Conservation (phyloP, 2,888 invertebrate genomes). For the Glyphotaelius pellucidus region DNA sequence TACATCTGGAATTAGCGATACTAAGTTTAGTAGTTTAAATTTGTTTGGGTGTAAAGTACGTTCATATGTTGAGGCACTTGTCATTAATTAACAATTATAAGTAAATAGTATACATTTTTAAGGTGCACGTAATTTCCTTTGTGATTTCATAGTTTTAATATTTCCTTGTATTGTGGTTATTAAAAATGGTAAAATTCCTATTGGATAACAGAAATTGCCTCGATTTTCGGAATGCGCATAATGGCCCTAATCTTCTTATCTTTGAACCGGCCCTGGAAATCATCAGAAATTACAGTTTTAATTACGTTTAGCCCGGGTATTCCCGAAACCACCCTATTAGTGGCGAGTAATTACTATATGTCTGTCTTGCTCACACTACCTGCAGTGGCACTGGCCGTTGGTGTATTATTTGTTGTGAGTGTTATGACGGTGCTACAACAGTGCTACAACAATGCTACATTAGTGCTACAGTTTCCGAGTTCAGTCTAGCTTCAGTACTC, state of each 20-base stretch:
- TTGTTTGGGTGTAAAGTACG: too few relatives aligned
- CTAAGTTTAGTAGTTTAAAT: too few relatives aligned
- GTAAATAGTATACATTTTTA: too few relatives aligned
- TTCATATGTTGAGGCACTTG: too few relatives aligned
- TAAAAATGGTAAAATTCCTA: not conserved
- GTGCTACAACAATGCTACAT: not conserved
- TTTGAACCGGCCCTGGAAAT: not conserved
- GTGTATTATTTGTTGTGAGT: not conserved
- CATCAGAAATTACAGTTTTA: not conserved
- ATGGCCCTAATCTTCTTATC: not conserved
- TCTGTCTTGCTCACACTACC: not conserved
- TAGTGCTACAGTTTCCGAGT: not conserved
- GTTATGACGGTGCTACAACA: too few relatives aligned
- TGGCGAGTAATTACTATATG: not conserved
- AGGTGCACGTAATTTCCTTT: too few relatives aligned
- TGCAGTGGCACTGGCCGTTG: not conserved
- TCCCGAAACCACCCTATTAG: not conserved
- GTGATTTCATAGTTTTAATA: too few relatives aligned
- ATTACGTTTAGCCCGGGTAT: not conserved
- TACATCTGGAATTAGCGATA: too few relatives aligned
- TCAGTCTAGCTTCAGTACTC: not conserved
- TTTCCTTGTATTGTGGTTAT: too few relatives aligned
- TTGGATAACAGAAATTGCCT: not conserved
- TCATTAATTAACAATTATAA: too few relatives aligned
- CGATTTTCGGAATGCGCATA: not conserved